A percentile compares a stretch with the other conserved stretches of the same genome.
Conservation (phyloP, 2,888 invertebrate genomes). For the Diarsia brunnea region DNA sequence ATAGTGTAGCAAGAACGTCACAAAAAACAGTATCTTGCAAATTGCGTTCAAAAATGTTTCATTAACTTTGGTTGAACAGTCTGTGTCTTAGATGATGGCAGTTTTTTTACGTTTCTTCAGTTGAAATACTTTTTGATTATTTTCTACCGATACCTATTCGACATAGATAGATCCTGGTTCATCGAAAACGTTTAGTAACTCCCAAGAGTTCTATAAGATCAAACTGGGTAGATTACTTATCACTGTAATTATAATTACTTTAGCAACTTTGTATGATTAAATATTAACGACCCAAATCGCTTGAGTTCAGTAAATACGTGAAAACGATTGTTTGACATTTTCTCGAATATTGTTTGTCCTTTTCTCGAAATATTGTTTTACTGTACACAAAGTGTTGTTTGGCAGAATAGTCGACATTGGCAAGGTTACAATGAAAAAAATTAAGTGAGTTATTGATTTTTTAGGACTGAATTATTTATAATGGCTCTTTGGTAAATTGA, state of each 20-base stretch:
- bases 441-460: no score
- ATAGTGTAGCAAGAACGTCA: no score
- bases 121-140: no score
- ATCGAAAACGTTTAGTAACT: background rate
- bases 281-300: background rate
- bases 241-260: background rate
- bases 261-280: background rate
- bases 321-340: background rate
- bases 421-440: background rate
- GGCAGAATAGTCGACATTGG: background rate
- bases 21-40: no score
- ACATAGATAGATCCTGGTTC: background rate
- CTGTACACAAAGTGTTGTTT: background rate
- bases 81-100: no score
- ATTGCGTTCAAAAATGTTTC: no score
- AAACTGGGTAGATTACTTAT: background rate
- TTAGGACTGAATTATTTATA: no score
- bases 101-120: no score
- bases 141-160: background rate
- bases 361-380: background rate
- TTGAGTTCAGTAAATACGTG: background rate
- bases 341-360: background rate
- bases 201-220: background rate
- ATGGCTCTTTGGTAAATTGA: no score
- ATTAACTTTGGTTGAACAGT: no score